These are phyloP conservation scores for Drosophila nigricruria DNA, from an alignment of 2,888 invertebrate genomes.

Conservation along the genomic window DNA sequence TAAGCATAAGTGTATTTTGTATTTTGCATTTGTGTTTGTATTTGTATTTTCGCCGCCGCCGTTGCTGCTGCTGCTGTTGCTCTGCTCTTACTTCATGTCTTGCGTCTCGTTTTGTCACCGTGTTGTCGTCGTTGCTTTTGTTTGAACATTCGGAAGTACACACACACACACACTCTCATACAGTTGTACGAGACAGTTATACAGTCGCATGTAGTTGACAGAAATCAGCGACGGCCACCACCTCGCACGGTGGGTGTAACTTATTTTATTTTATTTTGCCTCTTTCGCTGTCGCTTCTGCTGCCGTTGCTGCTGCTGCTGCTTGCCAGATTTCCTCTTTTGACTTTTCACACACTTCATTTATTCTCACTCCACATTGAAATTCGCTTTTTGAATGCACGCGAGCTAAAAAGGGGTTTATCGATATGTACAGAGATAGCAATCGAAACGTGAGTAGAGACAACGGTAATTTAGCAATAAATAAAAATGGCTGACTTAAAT, in stretches of 20 bases:
- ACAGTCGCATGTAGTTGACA: constrained; percentile 54
- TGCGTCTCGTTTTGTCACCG: constrained; percentile 56
- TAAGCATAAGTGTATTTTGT: constrained; percentile 78
- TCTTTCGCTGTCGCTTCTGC: constrained; percentile 7
- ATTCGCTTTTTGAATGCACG: constrained; percentile 27
- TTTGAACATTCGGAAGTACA: constrained; percentile 69
- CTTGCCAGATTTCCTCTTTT: constrained; percentile 49
- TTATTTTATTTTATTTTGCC: constrained; percentile 56
- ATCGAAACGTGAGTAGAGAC: constrained; percentile 30
- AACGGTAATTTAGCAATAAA: constrained; percentile 31
- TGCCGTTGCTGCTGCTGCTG: constrained; percentile 11
- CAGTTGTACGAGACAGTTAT: constrained; percentile 38
- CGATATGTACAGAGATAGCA: constrained; percentile 31
- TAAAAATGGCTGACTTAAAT: constrained; percentile 7
- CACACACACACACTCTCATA: constrained; percentile 30
- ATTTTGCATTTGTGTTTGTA: constrained; percentile 58
- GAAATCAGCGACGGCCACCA: constrained; percentile 45
- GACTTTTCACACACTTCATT: constrained; percentile 50
- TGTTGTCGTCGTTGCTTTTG: constrained; percentile 58
- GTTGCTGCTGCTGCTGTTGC: constrained; percentile 12
- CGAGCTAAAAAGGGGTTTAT: constrained; percentile 29
- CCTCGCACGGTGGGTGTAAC: constrained; percentile 54
- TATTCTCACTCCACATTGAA: constrained; percentile 22
- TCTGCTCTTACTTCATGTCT: constrained; percentile 31
- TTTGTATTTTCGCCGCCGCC: constrained; percentile 46